Percentiles rank a stretch among this genome's conserved stretches.
Evolutionary conservation across 2,113 vertebrate genomes (phyloP).

Genomic region (Periophthalmodon schlosseri): DNA sequence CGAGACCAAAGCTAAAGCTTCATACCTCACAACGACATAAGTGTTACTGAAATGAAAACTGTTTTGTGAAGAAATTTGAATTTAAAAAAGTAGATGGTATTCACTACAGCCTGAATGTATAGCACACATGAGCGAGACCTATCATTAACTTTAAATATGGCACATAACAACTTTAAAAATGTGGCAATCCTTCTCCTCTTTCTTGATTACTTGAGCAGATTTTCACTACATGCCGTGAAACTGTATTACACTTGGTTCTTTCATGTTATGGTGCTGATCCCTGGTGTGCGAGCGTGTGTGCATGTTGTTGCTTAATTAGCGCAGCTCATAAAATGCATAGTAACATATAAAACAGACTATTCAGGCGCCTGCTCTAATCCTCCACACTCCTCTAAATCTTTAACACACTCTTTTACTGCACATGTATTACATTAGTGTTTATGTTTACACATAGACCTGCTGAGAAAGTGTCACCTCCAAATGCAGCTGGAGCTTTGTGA

Average conservation of each 20-base stretch:
- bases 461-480: slow-evolving; percentile 42
- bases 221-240: neutral
- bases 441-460: slow-evolving; percentile 48
- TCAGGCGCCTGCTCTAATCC: slow-evolving; percentile 26
- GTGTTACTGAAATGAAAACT: neutral
- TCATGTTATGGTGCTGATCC: slow-evolving; percentile 9
- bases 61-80: neutral
- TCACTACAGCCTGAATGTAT: neutral
- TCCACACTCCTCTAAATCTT: slow-evolving; percentile 20
- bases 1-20: too few species aligned
- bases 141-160: slow-evolving; percentile 5
- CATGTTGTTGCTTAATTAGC: slow-evolving; percentile 51
- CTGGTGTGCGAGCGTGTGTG: slow-evolving; percentile 19
- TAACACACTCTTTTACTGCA: neutral
- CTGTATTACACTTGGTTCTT: slow-evolving; percentile 13
- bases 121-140: neutral
- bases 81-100: neutral
- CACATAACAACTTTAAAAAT: slow-evolving; percentile 5
- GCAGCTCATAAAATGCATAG: slow-evolving; percentile 43
- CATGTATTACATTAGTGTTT: slow-evolving; percentile 20
- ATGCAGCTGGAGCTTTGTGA: slow-evolving; percentile 29
- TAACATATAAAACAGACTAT: slow-evolving; percentile 22
- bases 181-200: neutral
- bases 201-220: neutral
- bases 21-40: too few species aligned